Conservation (phyloP, 2,113 vertebrate genomes). For the Scortum barcoo region DNA sequence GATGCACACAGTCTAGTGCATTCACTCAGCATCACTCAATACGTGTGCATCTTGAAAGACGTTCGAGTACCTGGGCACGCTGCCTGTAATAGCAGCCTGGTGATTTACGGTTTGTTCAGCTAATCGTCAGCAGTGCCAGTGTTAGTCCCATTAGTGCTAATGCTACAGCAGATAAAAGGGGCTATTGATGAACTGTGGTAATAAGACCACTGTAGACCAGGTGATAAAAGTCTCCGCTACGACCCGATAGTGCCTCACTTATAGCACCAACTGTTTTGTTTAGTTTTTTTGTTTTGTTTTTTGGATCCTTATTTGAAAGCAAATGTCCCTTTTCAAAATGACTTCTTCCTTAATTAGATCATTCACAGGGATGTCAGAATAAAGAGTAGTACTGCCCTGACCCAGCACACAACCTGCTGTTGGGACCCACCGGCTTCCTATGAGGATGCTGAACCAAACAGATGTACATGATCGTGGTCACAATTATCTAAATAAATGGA, state of each 20-base stretch:
- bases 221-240: slow-evolving; percentile 14
- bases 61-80: slow-evolving; percentile 17
- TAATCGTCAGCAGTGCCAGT: slow-evolving; percentile 54
- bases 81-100: slow-evolving; percentile 40
- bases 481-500: neutral
- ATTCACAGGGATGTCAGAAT: neutral
- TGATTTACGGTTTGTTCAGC: slow-evolving; percentile 58
- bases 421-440: neutral
- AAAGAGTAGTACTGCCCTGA: neutral
- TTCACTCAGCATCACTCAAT: slow-evolving; percentile 1
- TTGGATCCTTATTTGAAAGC: neutral
- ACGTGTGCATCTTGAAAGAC: slow-evolving; percentile 28
- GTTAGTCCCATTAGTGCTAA: slow-evolving; percentile 65
- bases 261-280: neutral
- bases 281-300: neutral
- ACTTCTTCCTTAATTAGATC: neutral
- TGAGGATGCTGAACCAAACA: no score
- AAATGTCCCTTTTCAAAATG: neutral
- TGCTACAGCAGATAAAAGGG: slow-evolving; percentile 68
- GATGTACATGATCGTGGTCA: neutral
- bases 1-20: neutral
- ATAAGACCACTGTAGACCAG: slow-evolving; percentile 36
- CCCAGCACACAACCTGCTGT: no score
- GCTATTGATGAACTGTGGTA: slow-evolving; percentile 64
- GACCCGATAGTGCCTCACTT: neutral